phyloP scores from a whole-genome alignment of 2,888 invertebrate species.

The Pyrrhia umbra region DNA sequence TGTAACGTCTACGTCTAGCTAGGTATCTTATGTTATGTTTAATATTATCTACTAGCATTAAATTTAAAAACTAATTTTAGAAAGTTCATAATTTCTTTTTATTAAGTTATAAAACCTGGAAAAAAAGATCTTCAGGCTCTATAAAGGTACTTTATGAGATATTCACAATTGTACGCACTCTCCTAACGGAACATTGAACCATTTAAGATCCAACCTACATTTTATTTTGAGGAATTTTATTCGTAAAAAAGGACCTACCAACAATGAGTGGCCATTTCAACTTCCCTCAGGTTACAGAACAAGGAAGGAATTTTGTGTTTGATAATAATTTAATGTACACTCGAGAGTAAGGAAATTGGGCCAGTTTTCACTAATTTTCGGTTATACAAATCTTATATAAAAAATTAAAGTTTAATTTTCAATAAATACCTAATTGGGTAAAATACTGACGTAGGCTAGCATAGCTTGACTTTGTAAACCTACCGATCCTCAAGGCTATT shows the following conservation, averaged over 20 bases:
- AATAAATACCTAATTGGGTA: no score
- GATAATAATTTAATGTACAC: neutral
- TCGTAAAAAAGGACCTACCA: slow-evolving; percentile 17
- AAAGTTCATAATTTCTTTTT: neutral
- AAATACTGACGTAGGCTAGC: no score
- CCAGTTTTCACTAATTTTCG: neutral
- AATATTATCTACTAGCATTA: no score
- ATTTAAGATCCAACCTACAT: slow-evolving; percentile 27
- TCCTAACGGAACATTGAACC: slow-evolving; percentile 27
- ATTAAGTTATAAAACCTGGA: neutral
- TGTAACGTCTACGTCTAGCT: no score
- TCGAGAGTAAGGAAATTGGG: neutral
- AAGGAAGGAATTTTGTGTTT: neutral
- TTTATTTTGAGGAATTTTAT: slow-evolving; percentile 28
- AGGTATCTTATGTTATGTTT: no score
- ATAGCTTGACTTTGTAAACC: no score
- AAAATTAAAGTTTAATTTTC: no score
- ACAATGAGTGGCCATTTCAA: slow-evolving; percentile 13
- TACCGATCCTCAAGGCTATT: no score
- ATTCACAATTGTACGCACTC: slow-evolving; percentile 22
- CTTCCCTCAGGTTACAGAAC: slow-evolving; percentile 5
- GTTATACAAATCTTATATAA: no score
- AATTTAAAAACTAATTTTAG: neutral
- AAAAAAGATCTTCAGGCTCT: slow-evolving; percentile 1
- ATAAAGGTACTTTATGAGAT: slow-evolving; percentile 40